phyloP scores from a whole-genome alignment of 1,140 invertebrate genomes.

The Aleiodes sp. region DNA sequence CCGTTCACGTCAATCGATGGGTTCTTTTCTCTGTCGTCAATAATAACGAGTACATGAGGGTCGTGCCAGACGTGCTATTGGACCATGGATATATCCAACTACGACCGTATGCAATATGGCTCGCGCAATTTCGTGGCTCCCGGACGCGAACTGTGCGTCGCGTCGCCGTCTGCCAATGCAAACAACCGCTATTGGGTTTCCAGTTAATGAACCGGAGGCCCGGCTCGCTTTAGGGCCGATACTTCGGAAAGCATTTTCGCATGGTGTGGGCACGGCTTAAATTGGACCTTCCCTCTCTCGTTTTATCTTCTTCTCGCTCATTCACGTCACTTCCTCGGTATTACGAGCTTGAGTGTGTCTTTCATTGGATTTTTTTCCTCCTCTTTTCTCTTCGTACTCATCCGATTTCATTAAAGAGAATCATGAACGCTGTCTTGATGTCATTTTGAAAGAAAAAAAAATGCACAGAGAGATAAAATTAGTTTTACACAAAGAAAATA shows the following conservation, averaged over 20 bases:
- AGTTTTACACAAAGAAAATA: too few species aligned
- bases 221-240: constrained; percentile 37
- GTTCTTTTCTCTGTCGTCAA: constrained; percentile 21
- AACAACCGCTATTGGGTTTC: constrained; percentile 60
- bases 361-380: constrained; percentile 27
- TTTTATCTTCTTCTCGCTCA: background rate
- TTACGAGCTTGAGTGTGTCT: constrained; percentile 2
- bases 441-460: too few species aligned
- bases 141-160: constrained; percentile 36
- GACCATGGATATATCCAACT: background rate
- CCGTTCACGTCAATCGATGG: constrained; percentile 8
- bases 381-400: constrained; percentile 44
- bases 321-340: constrained; percentile 24
- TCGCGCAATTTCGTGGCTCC: constrained; percentile 51
- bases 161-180: constrained; percentile 55
- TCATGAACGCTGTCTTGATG: too few species aligned
- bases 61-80: constrained; percentile 33
- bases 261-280: constrained; percentile 53
- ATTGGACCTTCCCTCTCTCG: constrained; percentile 48
- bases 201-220: constrained; percentile 56
- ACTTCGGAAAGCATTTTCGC: constrained; percentile 53
- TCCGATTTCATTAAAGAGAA: constrained; percentile 39
- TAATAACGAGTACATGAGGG: constrained; percentile 34
- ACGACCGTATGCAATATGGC: constrained; percentile 56
- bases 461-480: too few species aligned